Evolutionary conservation across 1,140 invertebrate species (phyloP), one percentile per base, ranked within the genome.

Genomic region (Drosophila sp.): DNA sequence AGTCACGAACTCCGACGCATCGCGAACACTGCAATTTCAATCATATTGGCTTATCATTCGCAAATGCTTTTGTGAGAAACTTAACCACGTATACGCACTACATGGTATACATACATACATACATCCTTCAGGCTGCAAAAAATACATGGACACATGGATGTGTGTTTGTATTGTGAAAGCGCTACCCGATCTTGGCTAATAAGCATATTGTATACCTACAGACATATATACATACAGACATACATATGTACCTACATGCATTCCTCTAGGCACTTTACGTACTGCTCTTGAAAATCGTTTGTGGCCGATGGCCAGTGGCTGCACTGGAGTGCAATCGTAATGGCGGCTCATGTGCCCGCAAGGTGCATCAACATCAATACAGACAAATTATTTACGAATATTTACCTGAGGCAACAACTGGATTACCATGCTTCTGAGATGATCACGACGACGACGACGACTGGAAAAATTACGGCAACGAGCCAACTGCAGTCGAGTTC

Each of bases 321-420:
- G 44, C 44, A 50, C 7, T 50, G 44, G 44, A 50, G 44, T 50
- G 44, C 44, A 50, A 50, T 50, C 54, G 54, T 56, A 56, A 56
- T 30, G 54, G 29, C 54, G 54, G 44, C 44, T 23, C 27, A 50
- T 50, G 44, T 7, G 44, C 44, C 44, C 44, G 44, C 44, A 50
- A 50, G 44, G 44, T 50, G 44, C 44, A 50, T 50, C 44, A 50
- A 50, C 54, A 56, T 56, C 62, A 64, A 54, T 50, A 50, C 62
- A 64, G 62, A 47, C 47, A 64, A 64, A 50, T 64, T 47, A 54
- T 54, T 64, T 64, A 64, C 40, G 62, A 47, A 41, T 62, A 44
- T 62, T 64, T 64, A 64, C 62, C 62, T 64, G 62, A 47, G 50
- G 62, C 62, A 44, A 47, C 29, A 40, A 27, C 60, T 35, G 41